phyloP scores from a whole-genome alignment of 2,113 vertebrate species.

The Brienomyrus longianalis region DNA sequence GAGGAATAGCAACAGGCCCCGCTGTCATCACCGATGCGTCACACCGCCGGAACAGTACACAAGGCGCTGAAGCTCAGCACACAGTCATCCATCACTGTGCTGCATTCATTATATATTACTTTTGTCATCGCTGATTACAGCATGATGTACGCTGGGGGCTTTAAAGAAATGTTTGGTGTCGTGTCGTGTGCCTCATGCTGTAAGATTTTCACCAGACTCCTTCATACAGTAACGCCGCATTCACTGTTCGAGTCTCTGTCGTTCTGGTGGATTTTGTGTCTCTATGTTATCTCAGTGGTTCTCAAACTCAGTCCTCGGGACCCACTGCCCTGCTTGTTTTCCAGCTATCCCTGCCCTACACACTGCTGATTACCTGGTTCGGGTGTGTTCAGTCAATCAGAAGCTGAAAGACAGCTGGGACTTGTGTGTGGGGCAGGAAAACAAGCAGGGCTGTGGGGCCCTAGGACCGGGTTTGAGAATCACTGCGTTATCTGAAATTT shows the following conservation, averaged over 20 bases:
- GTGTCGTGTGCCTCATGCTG: neutral
- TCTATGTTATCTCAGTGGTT: too few species aligned
- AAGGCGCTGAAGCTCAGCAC: neutral
- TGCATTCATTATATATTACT: neutral
- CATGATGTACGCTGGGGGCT: neutral
- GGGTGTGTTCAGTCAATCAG: too few species aligned
- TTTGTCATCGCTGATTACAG: neutral
- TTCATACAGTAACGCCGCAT: neutral
- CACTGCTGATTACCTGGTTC: too few species aligned
- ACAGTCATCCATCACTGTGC: neutral
- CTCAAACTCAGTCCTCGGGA: too few species aligned
- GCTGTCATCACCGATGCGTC: conserved; percentile 6
- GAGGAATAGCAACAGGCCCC: neutral
- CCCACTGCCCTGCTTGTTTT: too few species aligned
- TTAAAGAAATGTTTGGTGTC: neutral
- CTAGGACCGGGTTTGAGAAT: too few species aligned
- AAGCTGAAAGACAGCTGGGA: too few species aligned
- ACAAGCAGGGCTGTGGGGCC: too few species aligned
- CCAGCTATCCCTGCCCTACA: too few species aligned
- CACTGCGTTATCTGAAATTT: neutral
- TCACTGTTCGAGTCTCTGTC: neutral
- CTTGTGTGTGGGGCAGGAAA: too few species aligned
- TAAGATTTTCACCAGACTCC: neutral
- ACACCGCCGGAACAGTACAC: neutral
- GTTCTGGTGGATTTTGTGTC: too few species aligned